Base-by-base conservation (phyloP, 2,113 vertebrate genomes). In the Heterotis niloticus region DNA sequence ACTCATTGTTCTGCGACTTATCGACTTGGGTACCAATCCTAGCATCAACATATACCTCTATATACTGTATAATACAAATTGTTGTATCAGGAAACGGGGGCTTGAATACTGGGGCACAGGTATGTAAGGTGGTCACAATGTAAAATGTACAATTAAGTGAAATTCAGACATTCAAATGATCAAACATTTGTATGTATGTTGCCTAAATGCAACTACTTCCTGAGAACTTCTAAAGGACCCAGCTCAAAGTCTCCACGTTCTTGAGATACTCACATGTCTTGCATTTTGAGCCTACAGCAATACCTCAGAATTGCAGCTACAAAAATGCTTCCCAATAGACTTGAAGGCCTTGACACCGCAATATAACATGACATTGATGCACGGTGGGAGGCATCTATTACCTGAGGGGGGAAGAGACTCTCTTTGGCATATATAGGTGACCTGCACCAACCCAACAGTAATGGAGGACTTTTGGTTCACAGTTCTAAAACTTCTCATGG, bases 291-390 rank as follows among this genome's bases (percentile, higher is more conserved):
- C 23, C 71, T 57, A 26, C 56, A 29, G 70, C 54, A 51, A 54
- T 34, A 54, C n/a, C 51, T 28, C 69, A 10, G 4, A 60, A 64
- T 62, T 44, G 10, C 26, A 14, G 17, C 29, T 29, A 75, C 62
- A 57, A 34, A 59, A 75, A 75, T 62, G 59, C 20, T 28, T 34
- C 57, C 59, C 23, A 62, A 62, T 28, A 34, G 28, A 29, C 20
- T 44, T 71, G 16, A 52, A 20, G 18, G 12, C 34, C 7, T 44
- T 52, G 12, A 5, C 56, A 57, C 72, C 57, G 52, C 23, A 59
- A 74, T 74, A 20, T 18, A 34, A 75, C 20, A 60, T 75, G 16
- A 64, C 26, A 75, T 75, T 62, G 57, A 62, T 75, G 56, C 72
- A 34, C 7, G 14, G 60, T 62, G 26, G 16, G 23, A 24, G 14